A percentile compares a stretch with the other conserved stretches of the same genome.
Evolutionary conservation across 2,888 invertebrate species (phyloP).

Genomic region (Zaprionus obscuricornis): DNA sequence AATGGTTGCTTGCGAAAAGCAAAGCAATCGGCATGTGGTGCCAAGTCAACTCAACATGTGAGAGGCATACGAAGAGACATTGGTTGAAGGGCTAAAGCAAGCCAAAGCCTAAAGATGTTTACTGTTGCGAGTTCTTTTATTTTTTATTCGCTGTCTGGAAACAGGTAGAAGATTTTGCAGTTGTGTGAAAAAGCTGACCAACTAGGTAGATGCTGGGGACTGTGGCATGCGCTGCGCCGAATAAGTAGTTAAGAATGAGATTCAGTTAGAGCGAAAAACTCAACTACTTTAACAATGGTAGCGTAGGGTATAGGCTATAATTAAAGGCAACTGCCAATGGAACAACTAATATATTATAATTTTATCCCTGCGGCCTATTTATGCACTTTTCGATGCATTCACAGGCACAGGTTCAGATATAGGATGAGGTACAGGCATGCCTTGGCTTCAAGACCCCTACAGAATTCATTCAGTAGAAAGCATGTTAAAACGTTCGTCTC

Average conservation of each 20-base stretch:
- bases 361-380: slow-evolving; percentile 74
- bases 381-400: slow-evolving; percentile 40
- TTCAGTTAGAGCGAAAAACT: no score
- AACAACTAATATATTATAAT: slow-evolving; percentile 79
- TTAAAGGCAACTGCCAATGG: slow-evolving; percentile 76
- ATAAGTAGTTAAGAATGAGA: not conserved
- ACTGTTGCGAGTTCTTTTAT: slow-evolving; percentile 44
- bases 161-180: slow-evolving; percentile 37
- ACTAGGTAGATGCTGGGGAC: slow-evolving; percentile 12
- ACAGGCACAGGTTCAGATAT: no score
- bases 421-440: slow-evolving; percentile 31
- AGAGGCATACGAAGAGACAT: slow-evolving; percentile 27
- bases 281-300: not conserved
- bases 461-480: slow-evolving; percentile 49
- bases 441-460: slow-evolving; percentile 13
- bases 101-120: slow-evolving; percentile 34
- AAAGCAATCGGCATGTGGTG: slow-evolving; percentile 8
- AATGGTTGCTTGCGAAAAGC: slow-evolving; percentile 25
- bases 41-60: slow-evolving; percentile 2
- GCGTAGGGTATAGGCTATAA: slow-evolving; percentile 39
- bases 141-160: slow-evolving; percentile 36
- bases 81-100: slow-evolving; percentile 32
- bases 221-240: slow-evolving; percentile 11
- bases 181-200: slow-evolving; percentile 39
- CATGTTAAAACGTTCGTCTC: slow-evolving; percentile 14